phyloP scores from a whole-genome alignment of 1,140 invertebrate species.

The Rhagoletis zephyria region DNA sequence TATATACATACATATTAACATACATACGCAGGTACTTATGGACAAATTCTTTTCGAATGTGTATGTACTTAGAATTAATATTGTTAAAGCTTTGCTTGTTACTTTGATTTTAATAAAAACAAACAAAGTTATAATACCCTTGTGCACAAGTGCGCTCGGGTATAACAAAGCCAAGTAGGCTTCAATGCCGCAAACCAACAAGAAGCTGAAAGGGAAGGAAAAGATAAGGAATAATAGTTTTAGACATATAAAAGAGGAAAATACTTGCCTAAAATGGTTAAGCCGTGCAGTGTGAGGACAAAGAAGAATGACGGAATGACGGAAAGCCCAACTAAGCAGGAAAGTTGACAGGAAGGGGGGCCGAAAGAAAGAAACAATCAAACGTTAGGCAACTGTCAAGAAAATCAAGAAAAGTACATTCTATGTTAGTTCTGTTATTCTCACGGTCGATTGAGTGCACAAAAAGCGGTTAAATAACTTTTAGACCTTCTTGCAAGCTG shows the following conservation, averaged over 20 bases:
- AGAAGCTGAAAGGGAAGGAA: background rate
- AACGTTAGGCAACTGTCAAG: background rate
- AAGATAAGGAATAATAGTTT: conserved; percentile 19
- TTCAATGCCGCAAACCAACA: conserved; percentile 5
- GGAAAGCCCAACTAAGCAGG: background rate
- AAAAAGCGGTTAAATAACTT: conserved; percentile 21
- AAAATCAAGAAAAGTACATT: background rate
- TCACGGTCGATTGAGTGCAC: conserved; percentile 55
- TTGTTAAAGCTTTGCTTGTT: conserved; percentile 18
- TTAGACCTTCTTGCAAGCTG: background rate
- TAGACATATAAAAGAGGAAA: background rate
- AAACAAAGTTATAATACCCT: too few species aligned
- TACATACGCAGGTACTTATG: background rate
- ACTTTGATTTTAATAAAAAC: background rate
- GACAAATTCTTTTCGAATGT: conserved; percentile 6
- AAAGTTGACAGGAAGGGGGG: background rate
- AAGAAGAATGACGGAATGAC: too few species aligned
- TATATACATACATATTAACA: background rate
- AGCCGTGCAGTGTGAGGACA: background rate
- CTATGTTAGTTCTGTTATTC: conserved; percentile 54
- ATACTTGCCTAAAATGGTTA: background rate
- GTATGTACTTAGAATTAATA: background rate
- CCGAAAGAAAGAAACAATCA: background rate
- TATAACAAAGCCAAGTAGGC: background rate
- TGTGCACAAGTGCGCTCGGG: too few species aligned